Evolutionary conservation across 2,797 vertebrate genomes (phyloP), one percentile per base, ranked within the genome.

Genomic region (Pangasius krempfi): DNA sequence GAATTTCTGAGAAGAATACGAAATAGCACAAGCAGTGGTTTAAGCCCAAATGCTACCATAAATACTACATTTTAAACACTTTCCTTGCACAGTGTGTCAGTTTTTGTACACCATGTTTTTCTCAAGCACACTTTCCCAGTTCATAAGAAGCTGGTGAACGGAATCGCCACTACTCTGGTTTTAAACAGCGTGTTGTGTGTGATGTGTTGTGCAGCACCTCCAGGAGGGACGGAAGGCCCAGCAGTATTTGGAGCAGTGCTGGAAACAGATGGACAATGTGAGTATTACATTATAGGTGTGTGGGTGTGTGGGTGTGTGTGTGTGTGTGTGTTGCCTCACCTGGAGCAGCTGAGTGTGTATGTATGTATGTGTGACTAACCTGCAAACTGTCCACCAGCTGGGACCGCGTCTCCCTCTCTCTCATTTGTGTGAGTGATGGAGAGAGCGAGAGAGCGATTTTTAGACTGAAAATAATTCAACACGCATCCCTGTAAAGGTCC

Each of bases 201-300:
- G 0, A 86, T 91, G 64, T 88, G 82, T 93, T 85, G 88, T 91
- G 86, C 93, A 99, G 99, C 98, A 99, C 94, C 98, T 99, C 92
- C 98, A 99, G 92, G 98, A 99, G 94, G 98, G 98, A 72, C 96
- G 99, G 91, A 99, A 99, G 94, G 97, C 99, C 88, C 98, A 99
- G 91, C 99, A 99, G 87, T 97, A 97, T 96, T 95, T 99, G 95
- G 99, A 99, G 90, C 97, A 98, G 91, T 98, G 97, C 95, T 98
- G 98, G 97, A 99, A 99, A 94, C 98, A 98, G 96, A 99, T 99
- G 98, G 98, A 99, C 95, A 99, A 97, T 90, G 98, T 99, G 94
- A 98, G 98, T 97, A 90, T 68, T 68, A 66, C 64, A 84, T 52
- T 54, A 37, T 13, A 25, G 14, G 13, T 58, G 58, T 76, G 7